Evolutionary conservation across 1,140 invertebrate species (phyloP).

Genomic region (Lepidurus packardi): DNA sequence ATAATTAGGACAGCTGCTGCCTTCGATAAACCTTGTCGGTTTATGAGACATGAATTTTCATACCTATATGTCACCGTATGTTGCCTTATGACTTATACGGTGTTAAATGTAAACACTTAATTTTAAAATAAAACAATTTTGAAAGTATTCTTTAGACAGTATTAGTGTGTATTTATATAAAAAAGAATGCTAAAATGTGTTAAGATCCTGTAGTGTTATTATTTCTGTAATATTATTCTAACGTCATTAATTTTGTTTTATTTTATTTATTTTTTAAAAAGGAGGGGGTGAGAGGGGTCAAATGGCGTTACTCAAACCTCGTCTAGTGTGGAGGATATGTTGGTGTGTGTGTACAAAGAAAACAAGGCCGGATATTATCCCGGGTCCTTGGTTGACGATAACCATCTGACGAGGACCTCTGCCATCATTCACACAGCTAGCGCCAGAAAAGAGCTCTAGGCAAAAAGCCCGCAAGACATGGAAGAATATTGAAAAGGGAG

Average conservation of each 20-base stretch:
- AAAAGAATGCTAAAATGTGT: no score
- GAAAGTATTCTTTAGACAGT: no score
- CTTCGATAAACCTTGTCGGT: neutral
- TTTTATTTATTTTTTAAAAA: no score
- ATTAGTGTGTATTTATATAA: no score
- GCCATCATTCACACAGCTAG: neutral
- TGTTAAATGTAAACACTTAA: no score
- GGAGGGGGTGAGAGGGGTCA: neutral
- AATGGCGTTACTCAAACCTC: slow-evolving; percentile 14
- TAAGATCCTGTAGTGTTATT: no score
- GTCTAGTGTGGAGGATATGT: slow-evolving; percentile 15
- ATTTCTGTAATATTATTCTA: no score
- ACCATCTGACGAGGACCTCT: slow-evolving; percentile 15
- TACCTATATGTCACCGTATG: no score
- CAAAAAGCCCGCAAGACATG: neutral
- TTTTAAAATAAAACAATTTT: no score
- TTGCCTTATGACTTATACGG: no score
- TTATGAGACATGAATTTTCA: no score
- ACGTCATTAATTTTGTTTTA: no score
- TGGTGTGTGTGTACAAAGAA: slow-evolving; percentile 18
- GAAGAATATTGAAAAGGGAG: neutral
- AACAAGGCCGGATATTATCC: slow-evolving; percentile 21
- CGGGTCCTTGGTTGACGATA: slow-evolving; percentile 8
- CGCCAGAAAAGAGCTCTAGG: neutral
- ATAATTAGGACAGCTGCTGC: slow-evolving; percentile 10